These are phyloP conservation scores for Epicampocera succincta DNA, from an alignment of 2,888 invertebrate species.

Conservation along the genomic window DNA sequence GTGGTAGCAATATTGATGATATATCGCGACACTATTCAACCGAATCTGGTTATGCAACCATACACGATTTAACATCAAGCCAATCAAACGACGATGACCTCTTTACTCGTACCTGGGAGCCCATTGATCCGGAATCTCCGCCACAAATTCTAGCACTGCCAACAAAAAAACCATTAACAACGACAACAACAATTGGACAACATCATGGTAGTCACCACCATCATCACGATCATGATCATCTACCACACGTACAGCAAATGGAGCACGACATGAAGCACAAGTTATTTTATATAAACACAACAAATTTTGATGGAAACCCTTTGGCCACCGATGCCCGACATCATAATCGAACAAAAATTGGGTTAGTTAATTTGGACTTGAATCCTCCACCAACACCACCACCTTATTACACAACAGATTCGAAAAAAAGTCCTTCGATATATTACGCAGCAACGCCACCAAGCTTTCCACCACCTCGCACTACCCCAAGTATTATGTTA, in stretches of 20 bases:
- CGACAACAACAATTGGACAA: conserved; percentile 69
- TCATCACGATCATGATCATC: conserved; percentile 64
- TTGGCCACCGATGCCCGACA: conserved; percentile 61
- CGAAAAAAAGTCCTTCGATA: conserved; percentile 69
- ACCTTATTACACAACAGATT: conserved; percentile 60
- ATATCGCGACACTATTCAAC: conserved; percentile 71
- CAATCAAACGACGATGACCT: conserved; percentile 75
- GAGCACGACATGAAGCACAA: conserved; percentile 73
- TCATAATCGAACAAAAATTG: conserved; percentile 66
- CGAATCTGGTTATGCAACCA: conserved; percentile 77
- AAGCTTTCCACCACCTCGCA: conserved; percentile 77
- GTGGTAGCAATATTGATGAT: conserved; percentile 39
- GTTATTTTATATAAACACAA: conserved; percentile 74
- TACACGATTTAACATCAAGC: conserved; percentile 77
- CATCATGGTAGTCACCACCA: conserved; percentile 71
- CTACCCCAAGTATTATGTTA: conserved; percentile 69
- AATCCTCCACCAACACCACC: conserved; percentile 73
- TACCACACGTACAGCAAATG: conserved; percentile 63
- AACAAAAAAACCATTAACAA: conserved; percentile 70
- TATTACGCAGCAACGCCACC: conserved; percentile 73
- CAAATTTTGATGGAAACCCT: conserved; percentile 70
- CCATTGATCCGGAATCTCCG: conserved; percentile 62
- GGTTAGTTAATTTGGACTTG: conserved; percentile 67
- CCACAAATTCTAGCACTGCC: conserved; percentile 69
- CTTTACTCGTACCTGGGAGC: conserved; percentile 76